Evolutionary conservation across 2,113 vertebrate genomes (phyloP).

Genomic region (Ciconia boyciana): DNA sequence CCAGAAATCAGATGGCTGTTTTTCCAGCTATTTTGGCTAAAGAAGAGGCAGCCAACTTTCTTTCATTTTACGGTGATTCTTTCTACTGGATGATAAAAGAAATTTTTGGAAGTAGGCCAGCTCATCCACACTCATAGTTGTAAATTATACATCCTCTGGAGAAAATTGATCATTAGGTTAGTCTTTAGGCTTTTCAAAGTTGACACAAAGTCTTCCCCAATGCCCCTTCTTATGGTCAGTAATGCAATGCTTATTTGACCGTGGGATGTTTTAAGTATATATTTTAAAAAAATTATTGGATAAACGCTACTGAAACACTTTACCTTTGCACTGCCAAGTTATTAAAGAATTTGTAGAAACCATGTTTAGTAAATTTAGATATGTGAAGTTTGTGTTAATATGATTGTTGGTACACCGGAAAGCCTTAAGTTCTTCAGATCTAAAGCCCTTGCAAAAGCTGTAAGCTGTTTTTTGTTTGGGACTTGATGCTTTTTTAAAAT

Average conservation of each 20-base stretch:
- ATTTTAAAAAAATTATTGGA: neutral
- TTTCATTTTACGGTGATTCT: neutral
- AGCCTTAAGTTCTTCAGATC: neutral
- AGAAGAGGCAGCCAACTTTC: neutral
- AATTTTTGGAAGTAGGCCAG: neutral
- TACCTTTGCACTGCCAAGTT: neutral
- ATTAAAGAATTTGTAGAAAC: neutral
- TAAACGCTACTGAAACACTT: neutral
- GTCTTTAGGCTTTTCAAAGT: neutral
- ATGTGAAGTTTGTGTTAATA: neutral
- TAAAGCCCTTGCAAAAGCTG: neutral
- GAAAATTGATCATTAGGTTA: neutral
- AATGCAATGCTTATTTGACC: neutral
- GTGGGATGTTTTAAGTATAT: neutral
- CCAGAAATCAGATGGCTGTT: neutral
- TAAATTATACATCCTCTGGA: neutral
- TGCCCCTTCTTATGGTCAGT: neutral
- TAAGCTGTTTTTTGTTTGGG: neutral
- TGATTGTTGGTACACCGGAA: neutral
- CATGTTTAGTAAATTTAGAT: neutral
- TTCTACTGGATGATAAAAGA: neutral
- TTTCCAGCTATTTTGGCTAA: neutral
- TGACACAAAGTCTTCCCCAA: neutral
- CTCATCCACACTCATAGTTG: neutral
- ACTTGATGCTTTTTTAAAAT: neutral